Evolutionary conservation across 2,797 vertebrate genomes (phyloP).

Genomic region (Spinus pinus): DNA sequence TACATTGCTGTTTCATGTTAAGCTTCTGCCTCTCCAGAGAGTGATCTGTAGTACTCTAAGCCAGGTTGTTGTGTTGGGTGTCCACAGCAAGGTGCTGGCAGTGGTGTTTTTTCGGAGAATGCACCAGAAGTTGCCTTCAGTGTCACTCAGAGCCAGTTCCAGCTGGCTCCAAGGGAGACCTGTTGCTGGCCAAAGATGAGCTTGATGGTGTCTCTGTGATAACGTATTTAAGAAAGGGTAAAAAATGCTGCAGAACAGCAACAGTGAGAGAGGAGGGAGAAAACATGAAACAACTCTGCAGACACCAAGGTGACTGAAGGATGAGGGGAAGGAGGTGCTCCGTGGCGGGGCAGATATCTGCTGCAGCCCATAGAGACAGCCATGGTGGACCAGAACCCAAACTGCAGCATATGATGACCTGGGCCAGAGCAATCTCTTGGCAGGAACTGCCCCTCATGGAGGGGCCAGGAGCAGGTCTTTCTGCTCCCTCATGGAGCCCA

Average conservation of each 20-base stretch:
- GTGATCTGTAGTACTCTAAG: background rate
- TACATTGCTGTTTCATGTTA: background rate
- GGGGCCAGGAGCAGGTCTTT: background rate
- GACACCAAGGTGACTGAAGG: background rate
- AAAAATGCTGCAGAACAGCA: background rate
- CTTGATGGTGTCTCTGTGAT: background rate
- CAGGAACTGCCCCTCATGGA: background rate
- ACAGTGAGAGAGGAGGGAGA: background rate
- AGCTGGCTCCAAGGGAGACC: background rate
- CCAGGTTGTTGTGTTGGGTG: background rate
- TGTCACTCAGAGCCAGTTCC: background rate
- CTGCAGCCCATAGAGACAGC: background rate
- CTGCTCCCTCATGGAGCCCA: background rate
- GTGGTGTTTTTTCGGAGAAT: background rate
- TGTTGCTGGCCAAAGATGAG: background rate
- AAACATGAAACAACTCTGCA: background rate
- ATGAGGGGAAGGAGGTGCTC: background rate
- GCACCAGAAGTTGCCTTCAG: background rate
- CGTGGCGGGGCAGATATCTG: accelerated
- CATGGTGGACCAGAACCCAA: background rate
- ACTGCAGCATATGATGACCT: accelerated
- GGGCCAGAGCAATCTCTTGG: background rate
- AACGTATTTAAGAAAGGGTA: background rate
- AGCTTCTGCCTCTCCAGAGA: background rate
- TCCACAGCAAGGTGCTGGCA: background rate